Evolutionary conservation across 2,113 vertebrate genomes (phyloP).

Genomic region (Uria aalge): DNA sequence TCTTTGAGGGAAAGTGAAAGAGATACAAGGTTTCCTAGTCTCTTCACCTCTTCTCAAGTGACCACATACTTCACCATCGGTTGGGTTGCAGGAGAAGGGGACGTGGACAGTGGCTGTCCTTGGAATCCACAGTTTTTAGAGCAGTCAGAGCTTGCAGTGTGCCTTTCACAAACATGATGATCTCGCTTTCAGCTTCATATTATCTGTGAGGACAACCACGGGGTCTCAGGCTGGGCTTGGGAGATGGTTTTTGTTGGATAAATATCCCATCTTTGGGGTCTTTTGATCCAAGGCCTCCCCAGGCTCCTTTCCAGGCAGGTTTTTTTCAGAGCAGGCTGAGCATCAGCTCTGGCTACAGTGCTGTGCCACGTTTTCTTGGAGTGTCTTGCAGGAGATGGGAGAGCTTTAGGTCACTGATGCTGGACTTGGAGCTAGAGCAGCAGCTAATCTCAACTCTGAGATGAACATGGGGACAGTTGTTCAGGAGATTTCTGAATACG

Average conservation of each 20-base stretch:
- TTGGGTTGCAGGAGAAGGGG: neutral
- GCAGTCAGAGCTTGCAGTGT: neutral
- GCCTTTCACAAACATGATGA: neutral
- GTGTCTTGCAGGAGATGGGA: neutral
- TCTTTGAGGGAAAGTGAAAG: neutral
- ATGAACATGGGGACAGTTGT: neutral
- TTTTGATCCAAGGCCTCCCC: neutral
- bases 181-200: neutral
- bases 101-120: neutral
- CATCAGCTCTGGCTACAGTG: neutral
- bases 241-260: neutral
- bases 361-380: neutral
- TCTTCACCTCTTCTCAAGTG: neutral
- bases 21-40: neutral
- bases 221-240: neutral
- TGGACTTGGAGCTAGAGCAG: neutral
- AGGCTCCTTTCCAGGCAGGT: neutral
- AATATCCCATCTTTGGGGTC: neutral
- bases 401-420: neutral
- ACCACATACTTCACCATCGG: neutral
- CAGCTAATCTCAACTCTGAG: neutral
- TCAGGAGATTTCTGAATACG: neutral
- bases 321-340: neutral
- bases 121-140: neutral
- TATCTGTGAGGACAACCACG: fast-evolving